Base-by-base conservation (phyloP, 2,888 invertebrate species). In the Pelosia muscerda region DNA sequence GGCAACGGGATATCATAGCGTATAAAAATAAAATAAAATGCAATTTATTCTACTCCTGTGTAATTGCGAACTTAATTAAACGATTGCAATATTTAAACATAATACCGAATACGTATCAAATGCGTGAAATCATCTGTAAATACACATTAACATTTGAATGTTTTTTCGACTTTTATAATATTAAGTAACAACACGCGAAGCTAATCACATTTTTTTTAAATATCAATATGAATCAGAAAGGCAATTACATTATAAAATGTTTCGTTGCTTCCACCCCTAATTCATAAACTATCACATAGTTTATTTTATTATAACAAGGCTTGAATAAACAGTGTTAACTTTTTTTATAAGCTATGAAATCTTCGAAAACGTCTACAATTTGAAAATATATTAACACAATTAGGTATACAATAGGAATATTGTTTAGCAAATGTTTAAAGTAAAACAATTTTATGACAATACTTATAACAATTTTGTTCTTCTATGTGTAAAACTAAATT, bases 281-380 rank as follows among this genome's bases (percentile, higher is more conserved):
- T 49, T 49, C 9, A n/a, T n/a, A 49, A 49, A n/a, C 49, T 49
- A 49, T 49, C 49, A 49, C 49, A 49, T n/a, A 49, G 49, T 49
- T 49, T n/a, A n/a, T n/a, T n/a, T 49, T 8, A 49, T 49, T 9
- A n/a, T 49, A 49, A 9, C 38, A 15, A 38, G 1, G 1, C n/a
- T 5, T n/a, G n/a, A n/a, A 49, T 49, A 9, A 49, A n/a, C 42
- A 42, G n/a, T 15, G n/a, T 19, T 13, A 38, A 38, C 38, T 38
- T 38, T 49, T 34, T 34, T 19, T 49, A 8, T n/a, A n/a, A n/a
- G n/a, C 9, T 49, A 8, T n/a, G 8, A 8, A 49, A 49, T 2
- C 49, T n/a, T n/a, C n/a, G 49, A 8, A 8, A 31, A 10, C 6
- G 10, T 31, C 6, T 0, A 19, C 0, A 42, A 5, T 1, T 42